These are phyloP conservation scores for Seriola quinqueradiata DNA, from an alignment of 2,113 vertebrate genomes.

Conservation along the genomic window DNA sequence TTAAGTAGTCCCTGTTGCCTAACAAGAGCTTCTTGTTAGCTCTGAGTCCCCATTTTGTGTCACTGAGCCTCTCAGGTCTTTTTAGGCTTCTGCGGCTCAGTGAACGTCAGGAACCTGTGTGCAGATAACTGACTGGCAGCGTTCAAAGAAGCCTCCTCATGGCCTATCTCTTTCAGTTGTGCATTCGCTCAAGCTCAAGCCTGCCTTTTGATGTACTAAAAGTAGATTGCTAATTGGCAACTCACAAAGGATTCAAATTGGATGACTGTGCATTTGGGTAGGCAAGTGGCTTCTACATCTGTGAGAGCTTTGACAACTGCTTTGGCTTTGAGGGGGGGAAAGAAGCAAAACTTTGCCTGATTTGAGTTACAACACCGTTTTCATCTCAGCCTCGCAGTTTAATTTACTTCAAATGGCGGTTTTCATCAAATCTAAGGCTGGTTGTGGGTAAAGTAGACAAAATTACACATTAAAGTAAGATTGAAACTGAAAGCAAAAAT, in stretches of 20 bases:
- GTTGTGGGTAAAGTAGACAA: constrained; percentile 19
- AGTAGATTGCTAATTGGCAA: constrained; percentile 79
- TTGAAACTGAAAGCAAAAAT: constrained; percentile 11
- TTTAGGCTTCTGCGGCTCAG: constrained; percentile 50
- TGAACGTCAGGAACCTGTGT: constrained; percentile 54
- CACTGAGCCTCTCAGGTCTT: constrained; percentile 48
- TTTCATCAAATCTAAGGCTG: constrained; percentile 12
- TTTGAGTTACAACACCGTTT: constrained; percentile 41
- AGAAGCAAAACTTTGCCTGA: constrained; percentile 37
- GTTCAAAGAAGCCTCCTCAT: constrained; percentile 72
- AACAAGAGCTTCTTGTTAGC: constrained; percentile 48
- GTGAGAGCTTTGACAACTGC: constrained; percentile 62
- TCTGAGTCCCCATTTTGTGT: constrained; percentile 51
- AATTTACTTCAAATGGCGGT: constrained; percentile 40
- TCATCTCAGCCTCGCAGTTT: constrained; percentile 37
- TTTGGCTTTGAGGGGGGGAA: constrained; percentile 59
- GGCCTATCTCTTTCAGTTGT: constrained; percentile 51
- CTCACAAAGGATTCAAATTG: constrained; percentile 72
- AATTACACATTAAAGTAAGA: background rate
- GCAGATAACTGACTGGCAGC: constrained; percentile 65
- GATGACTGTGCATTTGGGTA: constrained; percentile 67
- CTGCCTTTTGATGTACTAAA: constrained; percentile 69
- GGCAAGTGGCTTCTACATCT: constrained; percentile 60
- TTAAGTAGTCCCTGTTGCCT: constrained; percentile 61
- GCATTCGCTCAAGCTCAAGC: constrained; percentile 57